Evolutionary conservation across 1,140 invertebrate species (phyloP).

Genomic region (Eumaeus atala): DNA sequence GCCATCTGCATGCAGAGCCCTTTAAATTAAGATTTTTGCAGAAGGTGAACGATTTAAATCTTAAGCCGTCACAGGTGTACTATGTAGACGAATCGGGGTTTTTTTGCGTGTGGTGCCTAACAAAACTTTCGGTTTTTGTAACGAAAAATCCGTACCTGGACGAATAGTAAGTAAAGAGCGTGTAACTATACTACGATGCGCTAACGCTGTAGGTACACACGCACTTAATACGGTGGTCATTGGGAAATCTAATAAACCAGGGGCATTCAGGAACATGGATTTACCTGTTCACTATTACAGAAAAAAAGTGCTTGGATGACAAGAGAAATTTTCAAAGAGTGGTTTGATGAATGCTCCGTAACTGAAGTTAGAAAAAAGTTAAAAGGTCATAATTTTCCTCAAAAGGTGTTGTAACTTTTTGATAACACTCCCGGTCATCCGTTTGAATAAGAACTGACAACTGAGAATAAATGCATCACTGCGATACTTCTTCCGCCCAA

Average conservation of each 20-base stretch:
- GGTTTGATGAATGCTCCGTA: constrained; percentile 49
- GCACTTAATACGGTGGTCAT: constrained; percentile 43
- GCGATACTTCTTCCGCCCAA: constrained; percentile 59
- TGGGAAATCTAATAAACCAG: constrained; percentile 51
- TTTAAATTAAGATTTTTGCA: no score
- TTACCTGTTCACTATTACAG: constrained; percentile 42
- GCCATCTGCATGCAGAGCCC: constrained; percentile 29
- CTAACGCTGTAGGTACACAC: constrained; percentile 33
- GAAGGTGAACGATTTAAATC: constrained; percentile 37
- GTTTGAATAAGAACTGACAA: constrained; percentile 45
- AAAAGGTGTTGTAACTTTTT: constrained; percentile 52
- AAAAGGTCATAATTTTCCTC: constrained; percentile 45
- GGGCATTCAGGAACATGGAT: constrained; percentile 44
- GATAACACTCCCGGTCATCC: constrained; percentile 55
- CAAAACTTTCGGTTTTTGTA: constrained; percentile 37
- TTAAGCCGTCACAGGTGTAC: constrained; percentile 37
- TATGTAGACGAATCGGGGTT: constrained; percentile 42
- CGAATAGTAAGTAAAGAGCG: constrained; percentile 30
- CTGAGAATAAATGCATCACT: constrained; percentile 46
- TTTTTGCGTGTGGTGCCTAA: constrained; percentile 38
- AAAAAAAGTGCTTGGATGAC: constrained; percentile 50
- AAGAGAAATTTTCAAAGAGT: constrained; percentile 43
- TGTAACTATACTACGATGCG: no score
- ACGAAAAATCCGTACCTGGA: constrained; percentile 38
- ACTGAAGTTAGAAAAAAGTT: constrained; percentile 42